phyloP scores from a whole-genome alignment of 2,113 vertebrate genomes.

The Oncorhynchus masou region DNA sequence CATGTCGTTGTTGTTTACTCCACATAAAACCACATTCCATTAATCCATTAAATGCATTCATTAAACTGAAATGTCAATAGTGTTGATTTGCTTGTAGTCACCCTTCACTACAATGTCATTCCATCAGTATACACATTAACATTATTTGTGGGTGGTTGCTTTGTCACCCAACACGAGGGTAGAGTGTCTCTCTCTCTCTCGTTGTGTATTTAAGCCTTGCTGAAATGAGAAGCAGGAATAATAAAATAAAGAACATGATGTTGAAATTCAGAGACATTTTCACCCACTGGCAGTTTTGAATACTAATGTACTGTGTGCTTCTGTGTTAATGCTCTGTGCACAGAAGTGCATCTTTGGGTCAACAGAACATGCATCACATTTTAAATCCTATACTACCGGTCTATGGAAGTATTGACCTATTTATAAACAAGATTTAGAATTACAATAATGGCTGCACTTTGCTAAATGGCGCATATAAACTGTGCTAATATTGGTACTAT shows the following conservation, averaged over 20 bases:
- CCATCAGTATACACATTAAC: background rate
- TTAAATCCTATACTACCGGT: background rate
- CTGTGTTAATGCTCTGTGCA: background rate
- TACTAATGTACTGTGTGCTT: slow-evolving; percentile 41
- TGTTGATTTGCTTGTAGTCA: background rate
- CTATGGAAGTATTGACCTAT: background rate
- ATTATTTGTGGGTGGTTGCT: background rate
- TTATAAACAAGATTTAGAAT: background rate
- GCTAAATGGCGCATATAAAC: background rate
- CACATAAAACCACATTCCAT: slow-evolving; percentile 22
- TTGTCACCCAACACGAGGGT: slow-evolving; percentile 18
- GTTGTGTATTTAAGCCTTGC: slow-evolving; percentile 14
- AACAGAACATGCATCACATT: background rate
- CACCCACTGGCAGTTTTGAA: slow-evolving; percentile 45
- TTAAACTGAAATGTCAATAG: slow-evolving; percentile 21
- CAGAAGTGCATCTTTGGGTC: background rate
- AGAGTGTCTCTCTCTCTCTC: slow-evolving; percentile 1
- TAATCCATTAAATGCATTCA: background rate
- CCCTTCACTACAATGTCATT: background rate
- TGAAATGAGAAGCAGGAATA: slow-evolving; percentile 39
- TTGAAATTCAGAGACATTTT: slow-evolving; percentile 35
- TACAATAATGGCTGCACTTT: background rate
- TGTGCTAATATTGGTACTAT: background rate
- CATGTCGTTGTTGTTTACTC: slow-evolving; percentile 8
- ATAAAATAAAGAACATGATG: slow-evolving; percentile 46